Percentiles rank a stretch among this genome's conserved stretches.
phyloP scores from a whole-genome alignment of 2,113 vertebrate species.

The Ceratotherium simum region DNA sequence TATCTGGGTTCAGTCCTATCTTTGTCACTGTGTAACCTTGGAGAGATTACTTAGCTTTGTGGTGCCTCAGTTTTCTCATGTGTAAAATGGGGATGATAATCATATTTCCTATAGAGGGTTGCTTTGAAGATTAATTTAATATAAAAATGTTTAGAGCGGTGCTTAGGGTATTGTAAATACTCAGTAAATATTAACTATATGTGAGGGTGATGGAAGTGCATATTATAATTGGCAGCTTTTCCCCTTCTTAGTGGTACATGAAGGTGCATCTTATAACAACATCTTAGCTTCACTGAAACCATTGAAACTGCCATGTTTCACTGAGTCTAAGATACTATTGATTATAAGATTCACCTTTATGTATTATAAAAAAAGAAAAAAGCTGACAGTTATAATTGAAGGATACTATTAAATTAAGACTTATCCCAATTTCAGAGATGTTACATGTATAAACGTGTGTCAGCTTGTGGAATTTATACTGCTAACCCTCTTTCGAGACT shows the following conservation, averaged over 20 bases:
- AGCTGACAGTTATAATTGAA: background rate
- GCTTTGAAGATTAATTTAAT: slow-evolving; percentile 48
- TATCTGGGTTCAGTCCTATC: background rate
- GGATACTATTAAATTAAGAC: slow-evolving; percentile 17
- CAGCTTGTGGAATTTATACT: background rate
- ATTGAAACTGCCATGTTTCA: background rate
- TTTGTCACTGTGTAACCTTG: background rate
- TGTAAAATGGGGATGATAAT: background rate
- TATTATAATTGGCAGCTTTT: background rate
- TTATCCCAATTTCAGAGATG: slow-evolving; percentile 2
- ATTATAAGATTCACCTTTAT: background rate
- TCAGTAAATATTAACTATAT: background rate
- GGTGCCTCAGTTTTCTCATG: background rate
- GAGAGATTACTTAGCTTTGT: slow-evolving; percentile 16
- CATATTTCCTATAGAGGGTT: background rate
- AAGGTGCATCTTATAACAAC: background rate
- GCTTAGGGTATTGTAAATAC: background rate
- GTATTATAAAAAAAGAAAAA: slow-evolving; percentile 21
- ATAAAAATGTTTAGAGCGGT: slow-evolving; percentile 4
- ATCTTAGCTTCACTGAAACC: background rate
- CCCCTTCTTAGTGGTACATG: background rate
- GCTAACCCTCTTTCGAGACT: slow-evolving; percentile 30
- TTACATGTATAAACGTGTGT: background rate
- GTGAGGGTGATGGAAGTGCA: background rate
- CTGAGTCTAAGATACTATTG: background rate